A percentile compares a stretch with the other conserved stretches of the same genome.
Conservation (phyloP, 1,140 invertebrate genomes). For the Rhagoletis zephyria region DNA sequence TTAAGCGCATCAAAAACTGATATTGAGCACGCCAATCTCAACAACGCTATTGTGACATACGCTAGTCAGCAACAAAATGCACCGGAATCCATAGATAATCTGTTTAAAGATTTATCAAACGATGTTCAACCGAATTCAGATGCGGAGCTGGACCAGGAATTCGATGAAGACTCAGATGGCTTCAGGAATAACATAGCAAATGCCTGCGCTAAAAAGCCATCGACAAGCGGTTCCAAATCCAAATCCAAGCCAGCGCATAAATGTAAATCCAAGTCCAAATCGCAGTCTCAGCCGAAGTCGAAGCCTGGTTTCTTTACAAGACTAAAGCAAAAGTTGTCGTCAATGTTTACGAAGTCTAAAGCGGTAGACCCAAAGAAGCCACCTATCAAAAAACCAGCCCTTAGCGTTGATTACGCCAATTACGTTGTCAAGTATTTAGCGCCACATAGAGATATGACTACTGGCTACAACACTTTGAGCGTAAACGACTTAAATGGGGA, state of each 20-base stretch:
- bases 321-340: neutral
- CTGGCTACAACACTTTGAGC: neutral
- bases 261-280: neutral
- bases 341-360: neutral
- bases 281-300: neutral
- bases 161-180: neutral
- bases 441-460: neutral
- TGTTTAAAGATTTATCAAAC: neutral
- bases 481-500: neutral
- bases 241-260: neutral
- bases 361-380: neutral
- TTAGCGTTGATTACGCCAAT: neutral
- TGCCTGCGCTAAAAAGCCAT: neutral
- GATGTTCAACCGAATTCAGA: neutral
- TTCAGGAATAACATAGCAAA: neutral
- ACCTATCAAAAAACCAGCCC: neutral
- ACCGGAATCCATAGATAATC: neutral
- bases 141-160: neutral
- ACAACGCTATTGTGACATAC: neutral
- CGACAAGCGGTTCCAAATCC: neutral
- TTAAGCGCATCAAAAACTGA: neutral
- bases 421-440: conserved; percentile 25
- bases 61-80: conserved; percentile 6
- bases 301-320: conserved; percentile 17
- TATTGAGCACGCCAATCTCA: neutral